phyloP scores from a whole-genome alignment of 2,888 invertebrate genomes.

The Parascotia fuliginaria region DNA sequence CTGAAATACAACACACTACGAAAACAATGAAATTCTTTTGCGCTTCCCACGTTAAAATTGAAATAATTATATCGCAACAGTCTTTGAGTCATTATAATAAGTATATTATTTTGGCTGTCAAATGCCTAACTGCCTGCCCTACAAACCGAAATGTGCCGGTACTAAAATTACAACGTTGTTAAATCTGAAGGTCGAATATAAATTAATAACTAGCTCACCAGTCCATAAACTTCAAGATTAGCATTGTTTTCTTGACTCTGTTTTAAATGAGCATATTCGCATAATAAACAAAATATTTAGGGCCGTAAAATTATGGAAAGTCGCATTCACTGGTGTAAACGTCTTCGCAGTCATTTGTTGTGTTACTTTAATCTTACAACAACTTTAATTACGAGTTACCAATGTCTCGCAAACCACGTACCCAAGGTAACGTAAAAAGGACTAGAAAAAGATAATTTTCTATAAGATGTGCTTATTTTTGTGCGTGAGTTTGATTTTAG shows the following conservation, averaged over 20 bases:
- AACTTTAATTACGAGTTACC: no score
- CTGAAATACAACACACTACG: not conserved
- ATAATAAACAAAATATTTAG: not conserved
- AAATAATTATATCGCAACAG: slow-evolving; percentile 1
- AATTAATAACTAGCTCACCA: slow-evolving; percentile 15
- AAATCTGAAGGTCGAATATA: slow-evolving; percentile 23
- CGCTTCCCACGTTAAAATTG: slow-evolving; percentile 20
- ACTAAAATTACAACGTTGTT: slow-evolving; percentile 3
- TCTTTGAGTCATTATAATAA: not conserved
- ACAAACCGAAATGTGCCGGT: not conserved
- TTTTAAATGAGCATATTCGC: slow-evolving; percentile 8
- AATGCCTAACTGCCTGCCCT: no score
- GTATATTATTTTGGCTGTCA: no score
- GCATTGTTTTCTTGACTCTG: slow-evolving; percentile 17
- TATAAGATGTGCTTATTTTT: no score
- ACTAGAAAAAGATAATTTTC: no score
- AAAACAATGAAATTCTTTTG: slow-evolving; percentile 22
- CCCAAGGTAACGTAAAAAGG: no score
- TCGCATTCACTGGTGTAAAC: no score
- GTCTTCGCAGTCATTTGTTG: no score
- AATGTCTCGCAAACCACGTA: no score
- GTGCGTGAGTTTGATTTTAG: no score
- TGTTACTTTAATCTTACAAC: no score
- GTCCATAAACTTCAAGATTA: slow-evolving; percentile 31
- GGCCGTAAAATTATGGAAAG: no score